These are phyloP conservation scores for Plagodis pulveraria DNA, from an alignment of 2,888 invertebrate genomes.

Conservation along the genomic window DNA sequence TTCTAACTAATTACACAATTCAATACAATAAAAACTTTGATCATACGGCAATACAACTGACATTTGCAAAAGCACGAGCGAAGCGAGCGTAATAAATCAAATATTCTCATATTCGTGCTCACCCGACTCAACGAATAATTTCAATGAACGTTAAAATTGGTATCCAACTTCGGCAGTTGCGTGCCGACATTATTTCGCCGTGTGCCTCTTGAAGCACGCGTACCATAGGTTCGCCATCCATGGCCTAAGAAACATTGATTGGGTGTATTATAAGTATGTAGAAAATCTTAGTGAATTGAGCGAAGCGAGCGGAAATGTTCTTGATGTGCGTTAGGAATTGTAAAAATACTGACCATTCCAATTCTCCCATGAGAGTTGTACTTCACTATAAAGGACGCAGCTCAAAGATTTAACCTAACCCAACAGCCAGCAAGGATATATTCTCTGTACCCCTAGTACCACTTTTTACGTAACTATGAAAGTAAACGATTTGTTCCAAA, in stretches of 20 bases:
- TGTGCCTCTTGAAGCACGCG: constrained; percentile 9
- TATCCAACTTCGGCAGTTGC: constrained; percentile 23
- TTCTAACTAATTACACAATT: constrained; percentile 10
- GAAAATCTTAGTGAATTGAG: neutral
- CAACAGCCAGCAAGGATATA: no score
- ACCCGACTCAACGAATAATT: constrained; percentile 8
- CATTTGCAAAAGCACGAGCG: constrained; percentile 41
- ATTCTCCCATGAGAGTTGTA: no score
- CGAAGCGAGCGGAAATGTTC: neutral
- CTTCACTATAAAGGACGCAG: no score
- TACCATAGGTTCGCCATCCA: constrained; percentile 22
- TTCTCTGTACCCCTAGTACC: no score
- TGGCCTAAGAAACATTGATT: constrained; percentile 21
- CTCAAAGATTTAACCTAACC: no score
- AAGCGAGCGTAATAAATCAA: constrained; percentile 15
- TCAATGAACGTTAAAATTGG: constrained; percentile 27
- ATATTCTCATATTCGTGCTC: constrained; percentile 13
- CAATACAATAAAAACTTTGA: neutral
- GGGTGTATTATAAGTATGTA: neutral
- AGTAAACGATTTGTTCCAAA: no score
- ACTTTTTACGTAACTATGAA: no score
- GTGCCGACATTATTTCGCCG: constrained; percentile 28
- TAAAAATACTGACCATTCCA: no score
- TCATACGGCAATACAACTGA: constrained; percentile 8
- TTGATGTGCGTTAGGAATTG: no score